Conservation (phyloP, 2,797 vertebrate genomes). For the Intellagama lesueurii region DNA sequence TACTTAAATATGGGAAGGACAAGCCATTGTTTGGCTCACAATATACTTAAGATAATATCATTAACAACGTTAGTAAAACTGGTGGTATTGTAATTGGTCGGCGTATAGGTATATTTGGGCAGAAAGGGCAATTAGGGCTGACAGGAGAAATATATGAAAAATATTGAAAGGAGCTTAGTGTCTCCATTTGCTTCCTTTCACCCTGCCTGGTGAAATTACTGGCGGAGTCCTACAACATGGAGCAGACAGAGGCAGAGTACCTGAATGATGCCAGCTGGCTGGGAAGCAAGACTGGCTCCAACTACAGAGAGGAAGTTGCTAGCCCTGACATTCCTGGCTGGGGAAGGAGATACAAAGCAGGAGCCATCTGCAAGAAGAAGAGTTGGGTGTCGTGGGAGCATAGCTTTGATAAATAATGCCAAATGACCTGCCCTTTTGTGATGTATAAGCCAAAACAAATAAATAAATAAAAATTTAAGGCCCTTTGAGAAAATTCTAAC, state of each 20-base stretch:
- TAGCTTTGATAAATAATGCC: constrained; percentile 19
- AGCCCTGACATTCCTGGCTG: constrained; percentile 12
- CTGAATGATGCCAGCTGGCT: background rate
- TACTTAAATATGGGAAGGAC: background rate
- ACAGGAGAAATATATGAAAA: constrained; percentile 43
- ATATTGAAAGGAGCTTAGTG: constrained; percentile 45
- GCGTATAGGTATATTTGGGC: background rate
- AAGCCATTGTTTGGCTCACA: background rate
- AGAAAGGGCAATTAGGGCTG: background rate
- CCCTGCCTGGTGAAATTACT: constrained; percentile 46
- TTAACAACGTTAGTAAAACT: background rate
- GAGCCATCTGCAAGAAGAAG: constrained; percentile 24
- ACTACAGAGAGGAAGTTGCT: constrained; percentile 10
- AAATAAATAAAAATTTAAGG: background rate
- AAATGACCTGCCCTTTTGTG: background rate
- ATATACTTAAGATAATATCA: background rate
- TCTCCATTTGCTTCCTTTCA: constrained; percentile 51
- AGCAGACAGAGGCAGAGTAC: constrained; percentile 32
- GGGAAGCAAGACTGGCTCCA: background rate
- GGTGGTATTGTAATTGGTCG: background rate
- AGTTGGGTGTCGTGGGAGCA: constrained; percentile 32
- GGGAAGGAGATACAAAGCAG: constrained; percentile 2
- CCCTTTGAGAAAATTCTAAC: constrained; percentile 37
- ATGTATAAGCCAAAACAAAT: constrained; percentile 32
- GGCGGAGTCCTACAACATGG: constrained; percentile 44